These are phyloP conservation scores for Hyposmocoma kahamanoa DNA, from an alignment of 1,140 invertebrate genomes.

Conservation along the genomic window DNA sequence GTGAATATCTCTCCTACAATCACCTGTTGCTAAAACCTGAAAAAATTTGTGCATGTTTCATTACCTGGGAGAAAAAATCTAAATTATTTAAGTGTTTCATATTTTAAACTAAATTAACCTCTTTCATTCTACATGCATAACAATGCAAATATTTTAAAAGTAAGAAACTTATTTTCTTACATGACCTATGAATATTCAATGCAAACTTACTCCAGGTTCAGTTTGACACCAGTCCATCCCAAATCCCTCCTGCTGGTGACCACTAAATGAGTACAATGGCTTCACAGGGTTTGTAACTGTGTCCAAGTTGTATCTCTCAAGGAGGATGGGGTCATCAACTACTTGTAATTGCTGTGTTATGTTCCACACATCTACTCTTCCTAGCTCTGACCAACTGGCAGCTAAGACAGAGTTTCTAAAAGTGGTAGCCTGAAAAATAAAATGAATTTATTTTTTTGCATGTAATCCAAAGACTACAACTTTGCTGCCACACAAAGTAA, in stretches of 20 bases:
- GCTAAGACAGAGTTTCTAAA: conserved; percentile 78
- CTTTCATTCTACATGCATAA: no score
- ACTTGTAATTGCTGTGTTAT: conserved; percentile 85
- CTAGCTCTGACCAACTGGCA: conserved; percentile 95
- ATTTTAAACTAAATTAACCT: no score
- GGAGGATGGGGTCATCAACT: conserved; percentile 80
- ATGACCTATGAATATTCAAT: no score
- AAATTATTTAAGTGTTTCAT: no score
- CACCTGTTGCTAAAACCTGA: conserved; percentile 90
- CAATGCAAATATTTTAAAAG: no score
- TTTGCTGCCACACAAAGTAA: no score
- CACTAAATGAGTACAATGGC: conserved; percentile 91
- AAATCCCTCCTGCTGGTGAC: conserved; percentile 95
- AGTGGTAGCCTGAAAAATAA: conserved; percentile 67
- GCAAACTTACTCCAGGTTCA: conserved; percentile 81
- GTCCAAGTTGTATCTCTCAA: conserved; percentile 77
- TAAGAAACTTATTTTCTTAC: no score
- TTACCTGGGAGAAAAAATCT: no score
- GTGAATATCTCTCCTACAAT: conserved; percentile 93
- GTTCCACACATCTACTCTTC: conserved; percentile 94
- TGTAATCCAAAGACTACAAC: no score
- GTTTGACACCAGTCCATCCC: conserved; percentile 94
- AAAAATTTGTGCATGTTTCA: no score
- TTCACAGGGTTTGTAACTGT: conserved; percentile 73
- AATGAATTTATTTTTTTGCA: conserved; percentile 3